These are phyloP conservation scores for Holocentrus rufus DNA, from an alignment of 2,797 vertebrate species.

Conservation along the genomic window DNA sequence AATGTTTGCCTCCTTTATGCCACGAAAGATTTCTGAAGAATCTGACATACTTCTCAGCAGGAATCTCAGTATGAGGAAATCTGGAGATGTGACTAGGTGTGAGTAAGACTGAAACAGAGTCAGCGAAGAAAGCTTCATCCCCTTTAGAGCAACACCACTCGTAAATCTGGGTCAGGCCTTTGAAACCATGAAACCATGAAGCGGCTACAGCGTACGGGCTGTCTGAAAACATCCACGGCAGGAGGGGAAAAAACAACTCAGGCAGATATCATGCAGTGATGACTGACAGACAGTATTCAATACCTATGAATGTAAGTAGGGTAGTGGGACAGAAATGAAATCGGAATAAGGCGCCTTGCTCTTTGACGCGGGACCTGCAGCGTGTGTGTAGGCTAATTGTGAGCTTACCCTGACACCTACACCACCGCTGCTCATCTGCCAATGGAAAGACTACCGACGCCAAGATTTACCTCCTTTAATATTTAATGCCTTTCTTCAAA, in stretches of 20 bases:
- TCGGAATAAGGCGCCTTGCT: not conserved
- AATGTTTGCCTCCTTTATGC: constrained; percentile 29
- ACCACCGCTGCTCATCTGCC: constrained; percentile 57
- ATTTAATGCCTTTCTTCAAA: constrained; percentile 73
- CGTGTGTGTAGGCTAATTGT: constrained; percentile 27
- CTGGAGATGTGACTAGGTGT: constrained; percentile 18
- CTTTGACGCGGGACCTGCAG: constrained; percentile 7
- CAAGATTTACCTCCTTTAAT: constrained; percentile 75
- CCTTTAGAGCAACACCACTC: constrained; percentile 16
- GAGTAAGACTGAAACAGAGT: constrained; percentile 5
- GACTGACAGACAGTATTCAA: constrained; percentile 5
- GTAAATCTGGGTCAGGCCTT: constrained; percentile 33
- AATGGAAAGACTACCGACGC: constrained; percentile 68
- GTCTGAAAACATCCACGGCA: constrained; percentile 13
- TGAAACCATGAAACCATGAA: constrained; percentile 35
- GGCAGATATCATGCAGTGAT: constrained; percentile 5
- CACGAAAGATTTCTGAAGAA: constrained; percentile 36
- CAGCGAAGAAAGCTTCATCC: constrained; percentile 2
- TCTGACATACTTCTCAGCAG: constrained; percentile 41
- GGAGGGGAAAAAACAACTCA: not conserved
- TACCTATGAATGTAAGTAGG: not conserved
- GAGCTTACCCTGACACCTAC: constrained; percentile 64
- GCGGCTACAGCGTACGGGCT: not conserved
- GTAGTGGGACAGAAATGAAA: constrained; percentile 13
- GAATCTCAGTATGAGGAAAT: constrained; percentile 9